Conservation (phyloP, 2,888 invertebrate genomes). For the Pseudeuparius sepicola region DNA sequence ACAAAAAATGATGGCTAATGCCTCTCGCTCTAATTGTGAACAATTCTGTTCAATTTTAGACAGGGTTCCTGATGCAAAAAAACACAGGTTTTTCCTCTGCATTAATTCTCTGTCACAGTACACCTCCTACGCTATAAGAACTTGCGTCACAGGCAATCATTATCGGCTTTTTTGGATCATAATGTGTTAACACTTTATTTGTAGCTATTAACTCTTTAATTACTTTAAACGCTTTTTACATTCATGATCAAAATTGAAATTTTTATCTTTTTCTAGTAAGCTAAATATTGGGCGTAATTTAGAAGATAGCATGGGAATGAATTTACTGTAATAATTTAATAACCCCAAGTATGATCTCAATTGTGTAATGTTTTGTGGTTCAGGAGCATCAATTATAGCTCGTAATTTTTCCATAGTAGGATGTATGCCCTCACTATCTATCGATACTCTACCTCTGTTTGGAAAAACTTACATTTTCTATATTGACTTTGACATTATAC, state of each 20-base stretch:
- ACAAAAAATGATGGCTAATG: constrained; percentile 31
- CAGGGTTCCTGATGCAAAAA: constrained; percentile 29
- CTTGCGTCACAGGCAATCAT: constrained; percentile 28
- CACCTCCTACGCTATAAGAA: constrained; percentile 27
- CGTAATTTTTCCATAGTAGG: constrained; percentile 21
- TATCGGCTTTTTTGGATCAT: constrained; percentile 21
- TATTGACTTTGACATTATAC: constrained; percentile 21
- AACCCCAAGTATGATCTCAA: constrained; percentile 16
- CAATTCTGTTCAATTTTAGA: constrained; percentile 30
- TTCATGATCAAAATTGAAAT: constrained; percentile 15
- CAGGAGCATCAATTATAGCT: constrained; percentile 16
- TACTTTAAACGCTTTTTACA: constrained; percentile 16
- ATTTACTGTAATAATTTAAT: constrained; percentile 20
- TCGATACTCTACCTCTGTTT: constrained; percentile 18
- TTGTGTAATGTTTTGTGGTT: constrained; percentile 17
- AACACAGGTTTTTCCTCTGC: constrained; percentile 26
- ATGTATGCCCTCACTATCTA: constrained; percentile 24
- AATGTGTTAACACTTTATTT: constrained; percentile 20
- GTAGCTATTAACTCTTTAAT: constrained; percentile 18
- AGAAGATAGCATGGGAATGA: constrained; percentile 18
- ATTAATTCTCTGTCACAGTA: constrained; percentile 26
- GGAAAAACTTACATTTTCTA: constrained; percentile 21
- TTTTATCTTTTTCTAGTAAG: constrained; percentile 13
- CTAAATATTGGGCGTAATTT: constrained; percentile 17
- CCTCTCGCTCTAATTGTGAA: constrained; percentile 30